A percentile compares a stretch with the other conserved stretches of the same genome.
Evolutionary conservation across 2,113 vertebrate species (phyloP).

Genomic region (Xyliphius kryptos): DNA sequence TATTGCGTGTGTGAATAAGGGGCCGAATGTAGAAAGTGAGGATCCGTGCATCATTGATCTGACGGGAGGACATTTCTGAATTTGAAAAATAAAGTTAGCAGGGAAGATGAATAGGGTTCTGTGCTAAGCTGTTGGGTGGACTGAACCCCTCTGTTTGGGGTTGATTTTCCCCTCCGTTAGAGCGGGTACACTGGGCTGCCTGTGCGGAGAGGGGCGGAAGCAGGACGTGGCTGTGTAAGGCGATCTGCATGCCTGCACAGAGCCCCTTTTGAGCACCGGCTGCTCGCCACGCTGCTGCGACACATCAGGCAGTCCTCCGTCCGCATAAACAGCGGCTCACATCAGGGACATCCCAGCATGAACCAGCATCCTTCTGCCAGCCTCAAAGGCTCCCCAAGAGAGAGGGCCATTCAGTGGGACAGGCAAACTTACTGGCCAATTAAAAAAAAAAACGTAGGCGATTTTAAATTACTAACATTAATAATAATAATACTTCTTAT

Average conservation of each 20-base stretch:
- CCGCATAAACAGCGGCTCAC: conserved; percentile 55
- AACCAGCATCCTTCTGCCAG: conserved; percentile 22
- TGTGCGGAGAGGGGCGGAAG: conserved; percentile 68
- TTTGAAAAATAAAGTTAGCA: conserved; percentile 58
- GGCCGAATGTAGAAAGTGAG: conserved; percentile 42
- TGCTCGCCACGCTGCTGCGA: conserved; percentile 48
- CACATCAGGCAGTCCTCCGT: conserved; percentile 65
- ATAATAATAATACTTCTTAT: conserved; percentile 26
- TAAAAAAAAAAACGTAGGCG: not conserved
- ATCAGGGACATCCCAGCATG: conserved; percentile 42
- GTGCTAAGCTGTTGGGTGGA: conserved; percentile 60
- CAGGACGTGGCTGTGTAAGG: conserved; percentile 76
- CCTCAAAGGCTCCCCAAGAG: conserved; percentile 29
- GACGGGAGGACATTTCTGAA: conserved; percentile 55
- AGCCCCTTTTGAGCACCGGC: conserved; percentile 65
- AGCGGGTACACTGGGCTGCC: conserved; percentile 62
- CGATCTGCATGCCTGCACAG: conserved; percentile 68
- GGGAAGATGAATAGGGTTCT: conserved; percentile 72
- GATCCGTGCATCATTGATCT: conserved; percentile 44
- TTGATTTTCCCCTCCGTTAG: conserved; percentile 53
- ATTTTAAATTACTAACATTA: conserved; percentile 19
- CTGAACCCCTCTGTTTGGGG: conserved; percentile 71
- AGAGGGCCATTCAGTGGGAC: conserved; percentile 38
- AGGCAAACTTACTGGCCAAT: conserved; percentile 15
- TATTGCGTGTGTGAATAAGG: conserved; percentile 34